Evolutionary conservation across 2,113 vertebrate species (phyloP).

Genomic region (Dasyurus viverrinus): DNA sequence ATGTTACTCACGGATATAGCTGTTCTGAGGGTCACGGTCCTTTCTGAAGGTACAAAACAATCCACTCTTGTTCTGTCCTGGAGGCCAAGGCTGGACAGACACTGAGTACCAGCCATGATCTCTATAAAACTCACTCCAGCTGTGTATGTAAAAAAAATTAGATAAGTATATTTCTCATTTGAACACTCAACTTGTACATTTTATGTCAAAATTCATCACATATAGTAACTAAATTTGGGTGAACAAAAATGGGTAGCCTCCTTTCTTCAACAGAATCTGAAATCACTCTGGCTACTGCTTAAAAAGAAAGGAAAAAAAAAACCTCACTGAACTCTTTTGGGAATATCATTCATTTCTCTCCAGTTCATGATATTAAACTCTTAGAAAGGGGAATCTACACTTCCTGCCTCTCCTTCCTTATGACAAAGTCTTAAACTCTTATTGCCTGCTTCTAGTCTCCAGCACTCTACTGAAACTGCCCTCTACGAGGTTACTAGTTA

Average conservation of each 20-base stretch:
- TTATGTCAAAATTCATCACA: not conserved
- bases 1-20: slow-evolving; percentile 9
- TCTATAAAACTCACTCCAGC: slow-evolving; percentile 50
- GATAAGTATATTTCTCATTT: not conserved
- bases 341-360: not conserved
- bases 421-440: not conserved
- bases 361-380: not conserved
- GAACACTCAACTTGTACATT: not conserved
- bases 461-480: not conserved
- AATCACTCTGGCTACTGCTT: too few species aligned
- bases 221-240: not conserved
- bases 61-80: not conserved
- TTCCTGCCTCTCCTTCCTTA: not conserved
- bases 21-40: slow-evolving; percentile 30
- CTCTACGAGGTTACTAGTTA: not conserved
- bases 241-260: not conserved
- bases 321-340: too few species aligned
- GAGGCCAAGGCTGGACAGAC: not conserved
- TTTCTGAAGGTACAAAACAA: not conserved
- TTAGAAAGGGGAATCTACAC: too few species aligned
- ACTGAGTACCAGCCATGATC: slow-evolving; percentile 54
- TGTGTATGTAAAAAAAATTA: slow-evolving; percentile 7
- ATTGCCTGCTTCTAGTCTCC: not conserved
- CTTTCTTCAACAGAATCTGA: not conserved
- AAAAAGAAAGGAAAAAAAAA: too few species aligned